Evolutionary conservation across 2,888 invertebrate species (phyloP), one percentile per base, ranked within the genome.

Genomic region (Entomobrya multifasciata): DNA sequence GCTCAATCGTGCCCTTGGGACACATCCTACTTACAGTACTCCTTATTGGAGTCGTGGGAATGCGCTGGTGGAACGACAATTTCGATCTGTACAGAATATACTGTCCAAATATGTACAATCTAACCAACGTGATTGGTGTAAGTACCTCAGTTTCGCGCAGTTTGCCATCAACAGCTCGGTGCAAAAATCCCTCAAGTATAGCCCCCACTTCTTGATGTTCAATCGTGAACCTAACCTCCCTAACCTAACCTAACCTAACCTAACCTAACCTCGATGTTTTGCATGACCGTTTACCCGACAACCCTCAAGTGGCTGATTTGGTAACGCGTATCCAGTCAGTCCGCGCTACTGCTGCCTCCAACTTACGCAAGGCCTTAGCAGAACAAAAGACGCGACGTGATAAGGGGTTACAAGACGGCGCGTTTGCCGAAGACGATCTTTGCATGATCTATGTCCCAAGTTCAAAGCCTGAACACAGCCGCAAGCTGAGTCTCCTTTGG

Each of bases 161-260:
- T 49, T 49, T 15, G 3, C 60, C 10, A 60, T 60, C 2, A 60
- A 60, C n/a, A 60, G 20, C n/a, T 20, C 60, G 2, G n/a, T 60
- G 2, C 22, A 60, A 60, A 60, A 60, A 60, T 60, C 60, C 2
- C n/a, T 60, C 8, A 8, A 20, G 27, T 60, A 20, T 25, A 60
- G 60, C 22, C 60, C 60, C 2, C 15, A 60, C n/a, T 60, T 20
- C 27, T 60, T 60, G n/a, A 17, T 57, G 20, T 57, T 57, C 57
- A 10, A n/a, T 20, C 8, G 57, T 1, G 57, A 57, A 57, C 13
- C 57, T 20, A 11, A 20, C 1, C 25, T 57, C 11, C 57, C 57
- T n/a, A n/a, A n/a, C n/a, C n/a, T n/a, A n/a, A n/a, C n/a, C n/a
- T n/a, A n/a, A n/a, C n/a, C n/a, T n/a, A n/a, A n/a, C n/a, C n/a